Base-by-base conservation (phyloP, 1,140 invertebrate species). In the Panonychus citri region DNA sequence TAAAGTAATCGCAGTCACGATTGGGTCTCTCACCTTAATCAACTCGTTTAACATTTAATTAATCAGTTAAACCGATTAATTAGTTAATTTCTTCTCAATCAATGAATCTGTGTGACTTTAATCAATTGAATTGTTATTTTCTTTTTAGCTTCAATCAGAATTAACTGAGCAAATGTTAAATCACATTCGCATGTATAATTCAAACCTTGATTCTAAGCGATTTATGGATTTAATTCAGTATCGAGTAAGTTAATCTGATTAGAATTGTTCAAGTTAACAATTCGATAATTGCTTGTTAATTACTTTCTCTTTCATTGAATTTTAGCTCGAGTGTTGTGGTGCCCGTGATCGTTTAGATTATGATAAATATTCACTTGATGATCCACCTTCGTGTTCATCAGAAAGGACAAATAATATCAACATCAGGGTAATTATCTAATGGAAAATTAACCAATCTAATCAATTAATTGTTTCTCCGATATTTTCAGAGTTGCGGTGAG, bases 321-420 rank as follows among this genome's bases (percentile, higher is more conserved):
- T 50, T 46, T 46, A 65, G 61, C 40, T 65, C 21, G 64, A 65
- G 58, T 65, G 64, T 43, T 65, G 64, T 56, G 64, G 64, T 3
- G 64, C 62, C 12, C 51, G 61, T 21, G 57, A 60, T 26, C 59
- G 57, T 27, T 42, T 62, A 37, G 64, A 65, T 54, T 65, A 65
- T 49, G 52, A 59, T 26, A 55, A 59, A 30, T 46, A 54, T 13
- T 1, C 46, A 1, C 52, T 57, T 7, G 57, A 57, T 24, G 60
- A 64, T 27, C 64, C 64, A 0, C 57, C 61, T 28, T 62, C 62
- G 0, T 65, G 64, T 43, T 60, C 53, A 34, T 61, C 51, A 30
- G 61, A 64, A 42, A 30, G 64, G 12, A 65, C 64, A 10, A 65
- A 65, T 42, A 65, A 65, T 43, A 57, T 65, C 2, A 57, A 60